These are phyloP conservation scores for Nephila pilipes DNA, from an alignment of 1,140 invertebrate genomes.

Conservation along the genomic window DNA sequence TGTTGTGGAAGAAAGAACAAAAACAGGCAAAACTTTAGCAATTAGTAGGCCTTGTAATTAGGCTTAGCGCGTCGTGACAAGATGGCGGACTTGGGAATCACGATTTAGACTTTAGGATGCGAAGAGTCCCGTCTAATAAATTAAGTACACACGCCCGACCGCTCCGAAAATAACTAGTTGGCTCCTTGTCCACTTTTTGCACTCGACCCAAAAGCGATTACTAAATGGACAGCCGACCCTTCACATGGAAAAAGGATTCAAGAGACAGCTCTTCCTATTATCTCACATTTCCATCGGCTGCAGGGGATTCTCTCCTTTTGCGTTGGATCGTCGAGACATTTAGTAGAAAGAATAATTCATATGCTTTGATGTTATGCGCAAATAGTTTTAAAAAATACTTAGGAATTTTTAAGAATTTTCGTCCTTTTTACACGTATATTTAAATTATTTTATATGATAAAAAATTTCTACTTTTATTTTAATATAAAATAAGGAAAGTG, in stretches of 20 bases:
- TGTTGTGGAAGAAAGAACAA: conserved; percentile 16
- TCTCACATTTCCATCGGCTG: too few relatives aligned
- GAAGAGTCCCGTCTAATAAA: conserved; percentile 66
- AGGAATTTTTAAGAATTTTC: too few relatives aligned
- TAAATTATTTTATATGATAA: too few relatives aligned
- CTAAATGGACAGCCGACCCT: background rate
- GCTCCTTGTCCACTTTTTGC: conserved; percentile 79
- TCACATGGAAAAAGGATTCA: background rate
- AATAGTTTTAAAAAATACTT: too few relatives aligned
- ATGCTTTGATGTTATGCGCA: too few relatives aligned
- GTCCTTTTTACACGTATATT: too few relatives aligned
- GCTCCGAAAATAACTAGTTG: conserved; percentile 75
- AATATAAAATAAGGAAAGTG: too few relatives aligned
- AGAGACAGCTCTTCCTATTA: background rate
- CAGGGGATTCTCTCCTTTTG: too few relatives aligned
- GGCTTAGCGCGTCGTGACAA: conserved; percentile 74
- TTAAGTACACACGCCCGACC: conserved; percentile 58
- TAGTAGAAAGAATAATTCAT: too few relatives aligned
- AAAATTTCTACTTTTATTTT: too few relatives aligned
- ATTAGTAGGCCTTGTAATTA: conserved; percentile 74
- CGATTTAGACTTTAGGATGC: conserved; percentile 69
- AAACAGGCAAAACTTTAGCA: conserved; percentile 51
- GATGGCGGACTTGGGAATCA: conserved; percentile 73
- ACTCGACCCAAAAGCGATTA: conserved; percentile 14
- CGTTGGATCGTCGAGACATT: too few relatives aligned